Evolutionary conservation across 2,888 invertebrate species (phyloP).

Genomic region (Mechanitis messenoides): DNA sequence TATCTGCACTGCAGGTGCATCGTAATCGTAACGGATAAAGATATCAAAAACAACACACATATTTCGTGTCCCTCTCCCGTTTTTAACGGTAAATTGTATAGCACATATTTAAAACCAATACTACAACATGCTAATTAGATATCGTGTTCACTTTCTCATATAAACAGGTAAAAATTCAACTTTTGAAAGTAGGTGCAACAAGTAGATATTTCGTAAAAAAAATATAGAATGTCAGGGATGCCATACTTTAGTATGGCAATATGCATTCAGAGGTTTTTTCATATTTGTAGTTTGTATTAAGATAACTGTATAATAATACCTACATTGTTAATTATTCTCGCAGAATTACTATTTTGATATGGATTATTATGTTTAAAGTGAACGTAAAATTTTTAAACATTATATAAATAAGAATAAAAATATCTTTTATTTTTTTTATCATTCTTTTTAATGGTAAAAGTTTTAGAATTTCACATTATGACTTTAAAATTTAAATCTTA

Average conservation of each 20-base stretch:
- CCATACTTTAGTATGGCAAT: constrained; percentile 13
- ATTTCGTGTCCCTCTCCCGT: constrained; percentile 52
- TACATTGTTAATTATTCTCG: too few species aligned
- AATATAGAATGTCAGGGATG: constrained; percentile 25
- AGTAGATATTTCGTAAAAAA: constrained; percentile 29
- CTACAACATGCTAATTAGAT: constrained; percentile 46
- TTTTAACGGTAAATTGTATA: constrained; percentile 63
- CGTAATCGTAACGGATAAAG: constrained; percentile 59
- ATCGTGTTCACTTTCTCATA: constrained; percentile 61
- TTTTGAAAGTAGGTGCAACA: constrained; percentile 65
- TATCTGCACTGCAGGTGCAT: constrained; percentile 67
- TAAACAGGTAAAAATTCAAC: constrained; percentile 54
- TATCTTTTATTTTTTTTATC: too few species aligned
- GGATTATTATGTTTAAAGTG: too few species aligned
- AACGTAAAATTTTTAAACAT: too few species aligned
- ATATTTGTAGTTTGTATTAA: constrained; percentile 4
- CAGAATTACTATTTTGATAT: too few species aligned
- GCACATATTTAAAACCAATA: constrained; percentile 41
- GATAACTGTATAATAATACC: not conserved
- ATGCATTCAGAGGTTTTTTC: constrained; percentile 18
- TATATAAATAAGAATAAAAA: too few species aligned
- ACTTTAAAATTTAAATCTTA: too few species aligned
- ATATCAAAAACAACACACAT: constrained; percentile 50
- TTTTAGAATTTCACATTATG: too few species aligned
- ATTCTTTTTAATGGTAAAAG: too few species aligned